Evolutionary conservation across 2,888 invertebrate species (phyloP).

Genomic region (Zootermopsis nevadensis): DNA sequence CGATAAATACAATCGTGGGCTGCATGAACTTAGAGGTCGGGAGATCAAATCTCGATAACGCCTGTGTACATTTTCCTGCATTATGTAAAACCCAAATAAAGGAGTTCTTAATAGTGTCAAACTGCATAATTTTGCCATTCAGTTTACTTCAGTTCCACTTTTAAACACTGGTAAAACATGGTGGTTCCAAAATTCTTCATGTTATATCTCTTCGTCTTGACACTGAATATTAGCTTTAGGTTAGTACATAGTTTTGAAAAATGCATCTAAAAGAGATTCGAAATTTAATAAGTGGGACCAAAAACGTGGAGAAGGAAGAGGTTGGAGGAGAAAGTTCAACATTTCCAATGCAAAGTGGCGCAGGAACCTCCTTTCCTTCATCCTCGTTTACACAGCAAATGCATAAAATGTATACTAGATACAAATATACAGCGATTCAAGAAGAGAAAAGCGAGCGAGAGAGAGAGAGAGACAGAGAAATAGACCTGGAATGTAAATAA

Average conservation of each 20-base stretch:
- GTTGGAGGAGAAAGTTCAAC: neutral
- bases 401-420: neutral
- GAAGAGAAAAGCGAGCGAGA: too few relatives aligned
- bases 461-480: neutral
- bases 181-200: too few relatives aligned
- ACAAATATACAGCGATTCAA: neutral
- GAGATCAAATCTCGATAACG: too few relatives aligned
- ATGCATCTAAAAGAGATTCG: neutral
- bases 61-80: too few relatives aligned
- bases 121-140: too few relatives aligned
- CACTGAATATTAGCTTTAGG: neutral
- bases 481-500: neutral
- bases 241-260: conserved; percentile 1
- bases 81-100: too few relatives aligned
- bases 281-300: neutral
- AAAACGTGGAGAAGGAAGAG: neutral
- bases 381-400: neutral
- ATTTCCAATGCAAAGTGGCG: conserved; percentile 5
- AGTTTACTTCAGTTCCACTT: too few relatives aligned
- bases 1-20: too few relatives aligned
- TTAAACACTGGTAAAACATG: too few relatives aligned
- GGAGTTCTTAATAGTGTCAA: too few relatives aligned
- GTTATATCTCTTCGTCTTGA: neutral
- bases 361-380: neutral
- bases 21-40: too few relatives aligned